Evolutionary conservation across 2,797 vertebrate species (phyloP).

Genomic region (Spondyliosoma cantharus): DNA sequence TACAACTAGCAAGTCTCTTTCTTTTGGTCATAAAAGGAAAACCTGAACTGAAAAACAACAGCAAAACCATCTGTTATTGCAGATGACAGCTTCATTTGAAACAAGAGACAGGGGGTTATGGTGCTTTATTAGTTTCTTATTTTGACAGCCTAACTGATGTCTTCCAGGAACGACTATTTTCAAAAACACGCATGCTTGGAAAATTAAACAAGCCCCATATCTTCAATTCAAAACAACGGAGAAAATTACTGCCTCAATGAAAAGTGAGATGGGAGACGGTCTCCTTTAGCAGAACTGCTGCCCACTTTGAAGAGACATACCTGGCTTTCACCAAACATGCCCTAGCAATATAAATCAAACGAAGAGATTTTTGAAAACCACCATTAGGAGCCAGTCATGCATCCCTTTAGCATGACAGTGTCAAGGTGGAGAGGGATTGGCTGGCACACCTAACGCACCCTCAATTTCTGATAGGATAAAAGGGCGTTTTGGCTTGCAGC

Average conservation of each 20-base stretch:
- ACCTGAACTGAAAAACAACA: constrained; percentile 24
- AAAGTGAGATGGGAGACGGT: constrained; percentile 55
- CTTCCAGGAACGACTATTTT: constrained; percentile 45
- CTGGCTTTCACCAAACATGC: constrained; percentile 75
- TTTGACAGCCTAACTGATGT: constrained; percentile 37
- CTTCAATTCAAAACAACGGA: constrained; percentile 48
- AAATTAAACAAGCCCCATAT: constrained; percentile 51
- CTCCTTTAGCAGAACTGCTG: constrained; percentile 48
- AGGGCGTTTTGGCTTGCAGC: constrained; percentile 64
- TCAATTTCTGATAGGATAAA: constrained; percentile 68
- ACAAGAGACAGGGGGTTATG: constrained; percentile 1
- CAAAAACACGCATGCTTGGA: constrained; percentile 47
- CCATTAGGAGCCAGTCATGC: constrained; percentile 80
- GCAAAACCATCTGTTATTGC: constrained; percentile 18
- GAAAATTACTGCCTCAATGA: constrained; percentile 45
- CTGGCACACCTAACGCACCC: constrained; percentile 64
- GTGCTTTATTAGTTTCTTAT: constrained; percentile 29
- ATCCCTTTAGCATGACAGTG: constrained; percentile 73
- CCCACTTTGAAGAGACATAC: constrained; percentile 74
- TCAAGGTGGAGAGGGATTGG: constrained; percentile 67
- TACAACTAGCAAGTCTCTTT: constrained; percentile 7
- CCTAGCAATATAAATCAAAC: constrained; percentile 74
- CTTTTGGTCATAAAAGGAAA: constrained; percentile 35
- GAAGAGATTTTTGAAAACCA: constrained; percentile 75
- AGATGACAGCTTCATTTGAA: constrained; percentile 20